These are phyloP conservation scores for Aspidiotus rigidus DNA, from an alignment of 2,888 invertebrate genomes.

Conservation along the genomic window DNA sequence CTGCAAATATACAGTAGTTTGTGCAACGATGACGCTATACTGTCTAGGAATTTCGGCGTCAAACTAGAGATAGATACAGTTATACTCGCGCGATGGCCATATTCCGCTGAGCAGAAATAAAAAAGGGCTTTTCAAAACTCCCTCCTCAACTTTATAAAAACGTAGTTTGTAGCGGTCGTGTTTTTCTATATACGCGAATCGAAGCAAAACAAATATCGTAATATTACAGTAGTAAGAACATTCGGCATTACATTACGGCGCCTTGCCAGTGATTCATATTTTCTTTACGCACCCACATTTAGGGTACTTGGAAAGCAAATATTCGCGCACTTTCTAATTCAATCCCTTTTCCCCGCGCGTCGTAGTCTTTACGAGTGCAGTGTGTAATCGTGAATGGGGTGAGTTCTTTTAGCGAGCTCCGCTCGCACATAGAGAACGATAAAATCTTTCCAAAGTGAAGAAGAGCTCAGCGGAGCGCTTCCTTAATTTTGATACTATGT, in stretches of 20 bases:
- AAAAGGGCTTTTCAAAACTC: constrained; percentile 5
- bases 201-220: constrained; percentile 8
- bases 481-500: too few species aligned
- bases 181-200: not conserved
- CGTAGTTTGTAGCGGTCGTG: not conserved
- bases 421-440: too few species aligned
- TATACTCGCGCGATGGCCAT: constrained; percentile 11
- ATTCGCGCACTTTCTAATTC: too few species aligned
- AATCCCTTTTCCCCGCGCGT: too few species aligned
- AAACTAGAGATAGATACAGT: constrained; percentile 23
- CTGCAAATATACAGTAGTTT: constrained; percentile 26
- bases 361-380: too few species aligned
- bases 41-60: constrained; percentile 32
- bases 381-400: too few species aligned
- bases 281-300: not conserved
- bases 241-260: constrained; percentile 17
- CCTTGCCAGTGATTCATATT: constrained; percentile 31
- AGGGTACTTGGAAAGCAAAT: too few species aligned
- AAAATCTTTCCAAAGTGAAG: too few species aligned
- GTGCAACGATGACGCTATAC: constrained; percentile 28
- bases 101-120: constrained; percentile 5
- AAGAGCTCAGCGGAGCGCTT: too few species aligned
- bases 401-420: too few species aligned
- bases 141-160: not conserved
- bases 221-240: constrained; percentile 23